Evolutionary conservation across 2,888 invertebrate genomes (phyloP), one percentile per base, ranked within the genome.

Genomic region (Drosophila birchii): DNA sequence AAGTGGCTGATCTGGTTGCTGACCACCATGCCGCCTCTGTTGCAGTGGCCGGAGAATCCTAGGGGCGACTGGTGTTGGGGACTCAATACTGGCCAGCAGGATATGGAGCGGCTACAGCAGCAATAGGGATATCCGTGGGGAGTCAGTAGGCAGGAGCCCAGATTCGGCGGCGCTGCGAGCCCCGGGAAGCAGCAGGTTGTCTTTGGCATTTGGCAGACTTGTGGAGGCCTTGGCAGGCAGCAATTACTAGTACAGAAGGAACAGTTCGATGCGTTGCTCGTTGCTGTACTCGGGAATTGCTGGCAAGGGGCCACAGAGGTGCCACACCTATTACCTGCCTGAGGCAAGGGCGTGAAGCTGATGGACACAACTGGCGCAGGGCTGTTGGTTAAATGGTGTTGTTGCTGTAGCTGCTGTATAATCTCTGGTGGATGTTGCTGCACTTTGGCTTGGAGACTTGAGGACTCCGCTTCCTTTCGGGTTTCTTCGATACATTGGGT

Each of bases 351-450:
- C 16, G 54, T 0, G 20, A 88, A 67, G 16, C 73, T 88, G 14
- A 89, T 73, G 14, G 76, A 71, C 11, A 80, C 43, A 39, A 62
- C 76, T 5, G 87, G 68, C 1, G 75, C 14, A 14, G 20, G n/a
- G 8, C 18, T 45, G 20, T 14, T 9, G n/a, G 3, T 26, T 26
- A 34, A 2, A 16, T 32, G n/a, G n/a, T n/a, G 32, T 5, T n/a
- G 20, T 11, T n/a, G 20, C 29, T 29, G 29, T 23, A 16, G 11
- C 41, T 59, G 34, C 8, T 54, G 36, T 7, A 34, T 12, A 20
- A 14, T 23, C 14, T 20, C 20, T 12, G 6, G 14, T 8, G 2
- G 14, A 34, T 16, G 32, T n/a, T 16, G 57, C 26, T 58, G 8
- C 9, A 16, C 8, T 29, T 26, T 18, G 32, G 14, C 18, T 34